Evolutionary conservation across 2,113 vertebrate genomes (phyloP).

Genomic region (Anolis carolinensis): DNA sequence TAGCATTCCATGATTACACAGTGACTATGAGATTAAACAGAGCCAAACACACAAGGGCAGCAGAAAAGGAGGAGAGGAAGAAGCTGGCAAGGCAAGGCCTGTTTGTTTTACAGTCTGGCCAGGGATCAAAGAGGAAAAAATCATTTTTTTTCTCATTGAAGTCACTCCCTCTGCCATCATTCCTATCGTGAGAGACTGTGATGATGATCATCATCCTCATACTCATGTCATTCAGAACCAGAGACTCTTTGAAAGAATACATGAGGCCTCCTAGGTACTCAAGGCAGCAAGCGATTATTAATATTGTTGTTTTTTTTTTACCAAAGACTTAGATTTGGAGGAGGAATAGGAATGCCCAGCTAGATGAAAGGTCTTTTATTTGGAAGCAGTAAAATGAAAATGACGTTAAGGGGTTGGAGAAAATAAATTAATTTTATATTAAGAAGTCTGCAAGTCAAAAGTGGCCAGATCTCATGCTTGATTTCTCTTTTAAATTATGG

Average conservation of each 20-base stretch:
- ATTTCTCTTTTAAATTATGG: neutral
- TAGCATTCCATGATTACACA: neutral
- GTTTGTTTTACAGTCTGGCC: conserved; percentile 18
- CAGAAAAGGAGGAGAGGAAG: neutral
- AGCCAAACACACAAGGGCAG: neutral
- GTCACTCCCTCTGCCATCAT: neutral
- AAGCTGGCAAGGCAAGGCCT: neutral
- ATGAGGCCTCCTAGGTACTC: neutral
- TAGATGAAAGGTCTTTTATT: neutral
- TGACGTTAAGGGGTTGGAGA: neutral
- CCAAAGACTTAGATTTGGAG: neutral
- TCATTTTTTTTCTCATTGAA: neutral
- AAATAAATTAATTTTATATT: neutral
- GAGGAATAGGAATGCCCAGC: neutral
- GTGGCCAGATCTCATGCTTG: neutral
- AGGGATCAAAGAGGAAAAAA: conserved; percentile 3
- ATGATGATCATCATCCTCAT: neutral
- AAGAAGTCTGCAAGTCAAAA: neutral
- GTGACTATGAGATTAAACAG: conserved; percentile 21
- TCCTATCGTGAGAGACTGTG: neutral
- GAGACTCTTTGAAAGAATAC: neutral
- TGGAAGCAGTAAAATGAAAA: conserved; percentile 1
- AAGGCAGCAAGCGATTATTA: neutral
- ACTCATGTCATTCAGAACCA: neutral
- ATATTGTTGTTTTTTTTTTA: neutral